A percentile compares a stretch with the other conserved stretches of the same genome.
phyloP scores from a whole-genome alignment of 2,797 vertebrate genomes.

The Danio jaintianensis region DNA sequence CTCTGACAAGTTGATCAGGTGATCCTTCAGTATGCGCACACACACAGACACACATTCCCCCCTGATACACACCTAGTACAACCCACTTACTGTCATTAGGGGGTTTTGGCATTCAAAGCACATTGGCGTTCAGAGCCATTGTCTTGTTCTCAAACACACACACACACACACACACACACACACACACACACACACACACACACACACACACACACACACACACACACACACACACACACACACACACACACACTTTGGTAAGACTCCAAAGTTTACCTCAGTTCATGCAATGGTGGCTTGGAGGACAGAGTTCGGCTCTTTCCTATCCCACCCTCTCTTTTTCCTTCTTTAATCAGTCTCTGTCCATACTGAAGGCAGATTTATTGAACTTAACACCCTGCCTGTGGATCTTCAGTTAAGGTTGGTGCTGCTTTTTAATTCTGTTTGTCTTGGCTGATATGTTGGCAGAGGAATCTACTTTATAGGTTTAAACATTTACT shows the following conservation, averaged over 20 bases:
- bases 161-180: constrained; percentile 7
- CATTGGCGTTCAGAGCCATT: background rate
- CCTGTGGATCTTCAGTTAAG: background rate
- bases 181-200: too few relatives aligned
- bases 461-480: background rate
- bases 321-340: constrained; percentile 8
- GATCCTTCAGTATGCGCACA: constrained; percentile 16
- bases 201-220: too few relatives aligned
- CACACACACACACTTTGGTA: constrained; percentile 16
- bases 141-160: constrained; percentile 12
- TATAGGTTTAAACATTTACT: background rate
- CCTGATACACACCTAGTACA: background rate
- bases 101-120: background rate
- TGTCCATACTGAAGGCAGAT: background rate
- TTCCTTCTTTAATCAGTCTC: background rate
- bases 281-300: background rate
- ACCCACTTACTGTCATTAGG: background rate
- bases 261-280: constrained; percentile 32
- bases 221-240: too few relatives aligned
- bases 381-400: background rate
- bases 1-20: constrained; percentile 38
- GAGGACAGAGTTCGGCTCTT: constrained; percentile 30
- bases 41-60: background rate
- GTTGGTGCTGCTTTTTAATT: constrained; percentile 23
- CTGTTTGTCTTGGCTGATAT: background rate